Evolutionary conservation across 2,888 invertebrate species (phyloP).

Genomic region (Lasioglossum pauxillum): DNA sequence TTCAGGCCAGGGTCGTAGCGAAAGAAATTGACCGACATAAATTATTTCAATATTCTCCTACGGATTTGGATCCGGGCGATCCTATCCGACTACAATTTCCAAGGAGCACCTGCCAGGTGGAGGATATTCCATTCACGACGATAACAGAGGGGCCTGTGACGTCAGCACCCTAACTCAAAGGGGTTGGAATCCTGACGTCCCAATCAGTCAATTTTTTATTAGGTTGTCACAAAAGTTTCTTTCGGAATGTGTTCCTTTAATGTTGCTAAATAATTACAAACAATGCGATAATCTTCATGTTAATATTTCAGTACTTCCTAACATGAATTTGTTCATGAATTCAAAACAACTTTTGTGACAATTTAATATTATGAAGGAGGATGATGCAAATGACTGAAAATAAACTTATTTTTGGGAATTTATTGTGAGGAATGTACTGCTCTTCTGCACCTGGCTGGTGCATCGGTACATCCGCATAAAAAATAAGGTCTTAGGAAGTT

Average conservation of each 20-base stretch:
- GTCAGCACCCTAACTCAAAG: background rate
- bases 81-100: constrained; percentile 56
- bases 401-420: background rate
- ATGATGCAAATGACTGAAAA: background rate
- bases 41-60: constrained; percentile 69
- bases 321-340: too few relatives aligned
- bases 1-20: constrained; percentile 61
- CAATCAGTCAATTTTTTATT: background rate
- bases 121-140: background rate
- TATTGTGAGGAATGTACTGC: too few relatives aligned
- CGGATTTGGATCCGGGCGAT: constrained; percentile 22
- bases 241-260: too few relatives aligned
- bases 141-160: background rate
- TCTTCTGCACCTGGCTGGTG: too few relatives aligned
- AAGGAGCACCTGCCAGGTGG: constrained; percentile 24
- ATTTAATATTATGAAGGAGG: background rate
- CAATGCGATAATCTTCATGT: too few relatives aligned
- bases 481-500: too few relatives aligned
- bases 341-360: too few relatives aligned
- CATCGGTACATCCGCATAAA: too few relatives aligned
- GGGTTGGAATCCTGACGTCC: background rate
- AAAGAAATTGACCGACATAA: constrained; percentile 74
- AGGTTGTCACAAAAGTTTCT: too few relatives aligned
- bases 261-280: too few relatives aligned
- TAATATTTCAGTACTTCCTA: too few relatives aligned